Evolutionary conservation across 35 echinoderm and acorn worm species (phyloP).

Genomic region (Stichopus chloronotus): DNA sequence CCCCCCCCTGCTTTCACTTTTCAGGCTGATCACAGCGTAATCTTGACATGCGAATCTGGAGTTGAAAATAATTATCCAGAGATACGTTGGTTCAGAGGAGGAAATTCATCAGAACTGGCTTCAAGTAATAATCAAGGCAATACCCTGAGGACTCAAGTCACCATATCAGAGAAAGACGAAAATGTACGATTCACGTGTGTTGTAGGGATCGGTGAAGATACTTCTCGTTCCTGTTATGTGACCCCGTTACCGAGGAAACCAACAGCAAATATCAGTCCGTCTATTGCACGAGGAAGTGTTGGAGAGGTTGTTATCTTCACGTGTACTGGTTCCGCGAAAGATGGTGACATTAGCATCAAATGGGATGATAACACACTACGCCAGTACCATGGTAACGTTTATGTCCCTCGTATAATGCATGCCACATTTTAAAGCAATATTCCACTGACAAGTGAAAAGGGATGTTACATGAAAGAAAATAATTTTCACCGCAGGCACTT

Average conservation of each 20-base stretch:
- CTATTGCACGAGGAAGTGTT: not conserved
- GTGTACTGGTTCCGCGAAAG: not conserved
- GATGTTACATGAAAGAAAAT: too few relatives aligned
- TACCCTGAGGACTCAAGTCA: not conserved
- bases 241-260: not conserved
- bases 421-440: too few relatives aligned
- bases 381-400: not conserved
- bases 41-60: not conserved
- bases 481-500: too few relatives aligned
- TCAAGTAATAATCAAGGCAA: not conserved
- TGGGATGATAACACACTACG: not conserved
- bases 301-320: not conserved
- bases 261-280: not conserved
- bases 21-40: not conserved
- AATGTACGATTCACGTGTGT: not conserved
- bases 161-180: not conserved
- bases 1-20: not conserved
- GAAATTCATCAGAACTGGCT: not conserved
- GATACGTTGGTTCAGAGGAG: not conserved
- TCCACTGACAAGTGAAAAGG: too few relatives aligned
- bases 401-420: too few relatives aligned
- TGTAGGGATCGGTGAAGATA: not conserved
- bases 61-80: slow-evolving; percentile 3
- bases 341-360: not conserved
- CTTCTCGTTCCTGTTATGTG: not conserved